A percentile compares a stretch with the other conserved stretches of the same genome.
Evolutionary conservation across 2,888 invertebrate genomes (phyloP).

Genomic region (Caenorhabditis drosophilae): DNA sequence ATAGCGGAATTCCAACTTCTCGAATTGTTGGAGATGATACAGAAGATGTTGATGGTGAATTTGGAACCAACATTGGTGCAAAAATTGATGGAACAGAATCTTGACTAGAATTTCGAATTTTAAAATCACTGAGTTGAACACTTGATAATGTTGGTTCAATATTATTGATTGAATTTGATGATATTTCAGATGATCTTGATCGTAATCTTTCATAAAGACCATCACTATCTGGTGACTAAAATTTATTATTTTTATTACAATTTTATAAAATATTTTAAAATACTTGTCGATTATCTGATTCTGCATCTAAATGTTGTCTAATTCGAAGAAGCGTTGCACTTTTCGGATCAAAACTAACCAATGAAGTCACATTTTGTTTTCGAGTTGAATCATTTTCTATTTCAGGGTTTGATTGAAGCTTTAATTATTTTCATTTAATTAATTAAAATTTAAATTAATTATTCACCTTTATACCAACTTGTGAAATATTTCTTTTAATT

Average conservation of each 20-base stretch:
- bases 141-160: constrained; percentile 16
- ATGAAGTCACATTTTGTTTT: constrained; percentile 42
- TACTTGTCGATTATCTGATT: constrained; percentile 13
- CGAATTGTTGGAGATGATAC: constrained; percentile 17
- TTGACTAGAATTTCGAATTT: constrained; percentile 37
- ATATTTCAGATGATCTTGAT: constrained; percentile 20
- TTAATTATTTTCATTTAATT: no score
- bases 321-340: constrained; percentile 52
- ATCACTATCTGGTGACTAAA: constrained; percentile 22
- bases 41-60: constrained; percentile 23
- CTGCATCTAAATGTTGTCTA: constrained; percentile 50
- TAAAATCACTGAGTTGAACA: constrained; percentile 26
- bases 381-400: background rate
- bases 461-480: no score
- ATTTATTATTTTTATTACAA: background rate
- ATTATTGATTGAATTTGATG: constrained; percentile 16
- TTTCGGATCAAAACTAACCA: constrained; percentile 61
- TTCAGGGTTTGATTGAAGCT: background rate
- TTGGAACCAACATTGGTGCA: constrained; percentile 52
- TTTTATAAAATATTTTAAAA: background rate
- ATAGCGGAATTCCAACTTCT: background rate
- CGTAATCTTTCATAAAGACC: constrained; percentile 29
- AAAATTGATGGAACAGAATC: constrained; percentile 55
- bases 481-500: constrained; percentile 40
- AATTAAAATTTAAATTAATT: no score